Evolutionary conservation across 2,797 vertebrate genomes (phyloP).

Genomic region (Petrocephalus schoutedeni): DNA sequence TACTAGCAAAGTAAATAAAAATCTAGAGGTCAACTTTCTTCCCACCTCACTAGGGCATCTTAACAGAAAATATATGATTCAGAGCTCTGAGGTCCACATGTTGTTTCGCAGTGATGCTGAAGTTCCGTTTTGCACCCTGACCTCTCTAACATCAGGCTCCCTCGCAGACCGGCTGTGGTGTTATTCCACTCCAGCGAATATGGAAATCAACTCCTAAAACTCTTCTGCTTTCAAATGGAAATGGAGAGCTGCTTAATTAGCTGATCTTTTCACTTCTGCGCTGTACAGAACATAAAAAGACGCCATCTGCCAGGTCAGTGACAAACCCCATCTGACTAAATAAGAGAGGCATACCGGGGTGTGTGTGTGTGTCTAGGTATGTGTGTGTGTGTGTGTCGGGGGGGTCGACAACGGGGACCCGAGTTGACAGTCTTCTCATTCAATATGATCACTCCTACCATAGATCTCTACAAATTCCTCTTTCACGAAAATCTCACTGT

Average conservation of each 20-base stretch:
- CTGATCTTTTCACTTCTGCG: constrained; percentile 64
- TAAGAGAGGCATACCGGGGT: constrained; percentile 35
- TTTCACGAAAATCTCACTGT: not conserved
- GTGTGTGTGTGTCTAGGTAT: not conserved
- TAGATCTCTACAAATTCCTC: not conserved
- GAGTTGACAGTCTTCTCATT: not conserved
- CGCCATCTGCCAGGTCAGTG: constrained; percentile 61
- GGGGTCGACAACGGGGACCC: not conserved
- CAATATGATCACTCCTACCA: not conserved
- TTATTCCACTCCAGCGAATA: constrained; percentile 39
- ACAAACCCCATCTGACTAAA: constrained; percentile 25
- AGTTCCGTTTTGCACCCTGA: not conserved
- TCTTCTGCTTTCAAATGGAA: constrained; percentile 59
- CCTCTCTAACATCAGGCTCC: constrained; percentile 18
- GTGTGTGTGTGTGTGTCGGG: not conserved
- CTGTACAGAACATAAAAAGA: constrained; percentile 49
- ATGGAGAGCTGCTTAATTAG: constrained; percentile 62
- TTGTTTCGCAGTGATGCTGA: not conserved
- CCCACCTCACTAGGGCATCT: not conserved
- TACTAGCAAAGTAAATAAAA: not conserved
- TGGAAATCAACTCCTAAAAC: constrained; percentile 45
- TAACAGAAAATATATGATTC: not conserved
- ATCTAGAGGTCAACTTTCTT: not conserved
- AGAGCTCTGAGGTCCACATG: not conserved
- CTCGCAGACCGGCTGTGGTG: constrained; percentile 33